Evolutionary conservation across 2,113 vertebrate species (phyloP), one percentile per base, ranked within the genome.

Genomic region (Pipa parva): DNA sequence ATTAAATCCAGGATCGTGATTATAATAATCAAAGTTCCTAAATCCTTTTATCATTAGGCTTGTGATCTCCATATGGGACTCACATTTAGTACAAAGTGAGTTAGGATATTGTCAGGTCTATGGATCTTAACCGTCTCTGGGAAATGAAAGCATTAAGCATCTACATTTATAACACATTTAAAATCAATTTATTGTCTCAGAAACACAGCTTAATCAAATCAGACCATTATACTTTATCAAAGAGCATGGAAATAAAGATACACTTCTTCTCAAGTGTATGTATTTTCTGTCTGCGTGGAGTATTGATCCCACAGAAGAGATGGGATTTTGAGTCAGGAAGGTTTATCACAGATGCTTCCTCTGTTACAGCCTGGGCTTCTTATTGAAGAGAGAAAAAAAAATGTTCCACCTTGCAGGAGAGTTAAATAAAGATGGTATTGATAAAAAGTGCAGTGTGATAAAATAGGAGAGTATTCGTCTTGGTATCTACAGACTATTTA

Each of bases 241-340:
- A 73, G 64, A 45, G 45, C 50, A 65, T 55, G 26, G 49, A 6
- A 0, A 6, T 1, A 59, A 27, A 69, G 65, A 60, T 69, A 69
- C 48, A 60, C 65, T 69, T 49, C 65, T 69, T 69, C 57, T 69
- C 49, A 5, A 52, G 56, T 69, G 57, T 69, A 69, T 69, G 65
- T 69, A 69, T 69, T 69, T 69, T 69, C 65, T 69, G 65, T 69
- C 65, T 69, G 57, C 57, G 48, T 69, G 18, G 65, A 69, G 27
- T 69, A 69, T 69, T 60, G 65, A 69, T 69, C 65, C 22, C 9
- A n/a, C 21, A 60, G 56, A 60, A 60, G 57, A 69, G 48, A 69
- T 69, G 65, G 65, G 65, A 69, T 51, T 69, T 69, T 69, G 48
- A 69, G 29, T 25, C 33, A 25, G 57, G 22, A 60, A 60, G 45